These are phyloP conservation scores for Phylloscopus collybita DNA, from an alignment of 2,797 vertebrate species.

Conservation along the genomic window DNA sequence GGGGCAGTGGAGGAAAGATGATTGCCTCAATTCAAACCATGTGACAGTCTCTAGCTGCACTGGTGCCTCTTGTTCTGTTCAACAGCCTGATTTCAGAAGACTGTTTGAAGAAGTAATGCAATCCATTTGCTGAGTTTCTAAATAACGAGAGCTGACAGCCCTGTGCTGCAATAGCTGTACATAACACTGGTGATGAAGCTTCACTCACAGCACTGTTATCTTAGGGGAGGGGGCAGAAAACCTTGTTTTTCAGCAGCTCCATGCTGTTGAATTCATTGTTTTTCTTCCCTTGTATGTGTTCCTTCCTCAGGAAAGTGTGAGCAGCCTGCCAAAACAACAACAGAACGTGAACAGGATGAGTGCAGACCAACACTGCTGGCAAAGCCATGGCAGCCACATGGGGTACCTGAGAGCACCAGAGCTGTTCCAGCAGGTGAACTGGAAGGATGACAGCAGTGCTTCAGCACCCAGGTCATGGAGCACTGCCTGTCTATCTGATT, in stretches of 20 bases:
- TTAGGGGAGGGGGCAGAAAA: neutral
- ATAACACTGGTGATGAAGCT: neutral
- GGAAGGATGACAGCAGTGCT: neutral
- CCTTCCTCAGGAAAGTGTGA: neutral
- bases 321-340: slow-evolving; percentile 4
- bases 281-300: neutral
- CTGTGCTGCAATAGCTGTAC: neutral
- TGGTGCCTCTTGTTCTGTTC: neutral
- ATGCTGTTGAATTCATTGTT: neutral
- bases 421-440: neutral
- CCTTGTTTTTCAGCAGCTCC: neutral
- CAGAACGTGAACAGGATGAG: neutral
- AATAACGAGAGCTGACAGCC: neutral
- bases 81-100: neutral
- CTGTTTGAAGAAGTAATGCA: slow-evolving; percentile 31
- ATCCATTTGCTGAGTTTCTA: slow-evolving; percentile 5
- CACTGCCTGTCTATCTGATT: neutral
- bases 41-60: neutral
- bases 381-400: neutral
- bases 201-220: neutral
- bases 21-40: slow-evolving; percentile 13
- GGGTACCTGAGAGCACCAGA: neutral
- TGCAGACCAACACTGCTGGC: neutral
- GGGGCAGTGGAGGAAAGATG: neutral
- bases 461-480: neutral